A percentile compares a stretch with the other conserved stretches of the same genome.
Conservation (phyloP, 2,797 vertebrate genomes). For the Spea hammondii region DNA sequence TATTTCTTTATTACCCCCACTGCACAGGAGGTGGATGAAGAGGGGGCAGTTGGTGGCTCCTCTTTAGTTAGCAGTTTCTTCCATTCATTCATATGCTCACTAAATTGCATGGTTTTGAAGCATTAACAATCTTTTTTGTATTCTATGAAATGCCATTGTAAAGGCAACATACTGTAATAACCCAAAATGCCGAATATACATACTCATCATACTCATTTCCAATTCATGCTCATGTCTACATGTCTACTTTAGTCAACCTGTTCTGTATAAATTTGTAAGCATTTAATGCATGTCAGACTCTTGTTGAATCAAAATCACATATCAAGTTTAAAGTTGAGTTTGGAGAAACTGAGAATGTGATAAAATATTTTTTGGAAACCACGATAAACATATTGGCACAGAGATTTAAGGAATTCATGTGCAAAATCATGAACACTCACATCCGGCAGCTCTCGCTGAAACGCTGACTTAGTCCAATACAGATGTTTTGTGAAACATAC, state of each 20-base stretch:
- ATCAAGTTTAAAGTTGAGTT: conserved; percentile 24
- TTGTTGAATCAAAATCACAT: conserved; percentile 17
- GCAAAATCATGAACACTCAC: conserved; percentile 43
- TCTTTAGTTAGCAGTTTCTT: no score
- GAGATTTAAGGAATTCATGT: conserved; percentile 20
- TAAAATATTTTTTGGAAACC: conserved; percentile 47
- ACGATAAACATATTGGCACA: conserved; percentile 47
- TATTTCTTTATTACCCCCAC: no score
- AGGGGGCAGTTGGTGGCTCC: no score
- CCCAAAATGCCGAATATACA: no score
- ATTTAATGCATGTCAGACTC: conserved; percentile 4
- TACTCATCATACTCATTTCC: no score
- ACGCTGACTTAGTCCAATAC: conserved; percentile 43
- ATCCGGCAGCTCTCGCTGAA: conserved; percentile 32
- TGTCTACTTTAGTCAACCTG: background rate
- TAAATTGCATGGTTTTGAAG: no score
- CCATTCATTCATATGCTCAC: no score
- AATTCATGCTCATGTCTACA: no score
- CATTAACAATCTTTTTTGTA: no score
- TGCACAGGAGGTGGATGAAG: no score
- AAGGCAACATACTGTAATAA: no score
- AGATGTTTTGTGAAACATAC: conserved; percentile 42
- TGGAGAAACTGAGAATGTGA: conserved; percentile 40
- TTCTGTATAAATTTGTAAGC: conserved; percentile 5
- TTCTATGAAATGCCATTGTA: no score